These are phyloP conservation scores for Eristalis tenax DNA, from an alignment of 2,888 invertebrate species.

Conservation along the genomic window DNA sequence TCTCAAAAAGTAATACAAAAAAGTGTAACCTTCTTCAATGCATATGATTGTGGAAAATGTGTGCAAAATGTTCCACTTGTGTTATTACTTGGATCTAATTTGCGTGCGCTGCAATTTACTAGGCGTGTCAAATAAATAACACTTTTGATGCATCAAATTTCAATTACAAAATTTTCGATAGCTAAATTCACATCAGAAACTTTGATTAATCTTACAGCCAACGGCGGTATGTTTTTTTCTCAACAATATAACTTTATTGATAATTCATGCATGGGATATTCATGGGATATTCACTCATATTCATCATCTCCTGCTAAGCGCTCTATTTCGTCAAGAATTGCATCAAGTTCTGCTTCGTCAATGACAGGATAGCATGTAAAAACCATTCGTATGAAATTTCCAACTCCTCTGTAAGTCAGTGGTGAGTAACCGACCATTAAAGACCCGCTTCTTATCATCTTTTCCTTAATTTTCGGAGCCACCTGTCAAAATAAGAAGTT, in stretches of 20 bases:
- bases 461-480: constrained; percentile 88
- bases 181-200: neutral
- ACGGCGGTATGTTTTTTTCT: neutral
- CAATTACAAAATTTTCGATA: neutral
- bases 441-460: constrained; percentile 85
- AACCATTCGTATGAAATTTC: constrained; percentile 90
- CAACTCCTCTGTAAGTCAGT: constrained; percentile 83
- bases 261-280: neutral
- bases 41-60: neutral
- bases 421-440: constrained; percentile 91
- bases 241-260: neutral
- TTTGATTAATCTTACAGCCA: neutral
- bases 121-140: neutral
- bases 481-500: constrained; percentile 79
- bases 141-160: neutral
- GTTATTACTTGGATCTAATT: too few relatives aligned
- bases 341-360: constrained; percentile 84
- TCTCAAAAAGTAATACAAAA: neutral
- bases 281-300: constrained; percentile 6
- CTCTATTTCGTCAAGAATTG: constrained; percentile 85
- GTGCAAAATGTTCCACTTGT: too few relatives aligned
- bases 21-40: constrained; percentile 3
- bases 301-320: constrained; percentile 82
- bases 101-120: neutral
- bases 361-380: constrained; percentile 87